A percentile compares a stretch with the other conserved stretches of the same genome.
Evolutionary conservation across 2,888 invertebrate species (phyloP).

Genomic region (Drosophila paracracens): DNA sequence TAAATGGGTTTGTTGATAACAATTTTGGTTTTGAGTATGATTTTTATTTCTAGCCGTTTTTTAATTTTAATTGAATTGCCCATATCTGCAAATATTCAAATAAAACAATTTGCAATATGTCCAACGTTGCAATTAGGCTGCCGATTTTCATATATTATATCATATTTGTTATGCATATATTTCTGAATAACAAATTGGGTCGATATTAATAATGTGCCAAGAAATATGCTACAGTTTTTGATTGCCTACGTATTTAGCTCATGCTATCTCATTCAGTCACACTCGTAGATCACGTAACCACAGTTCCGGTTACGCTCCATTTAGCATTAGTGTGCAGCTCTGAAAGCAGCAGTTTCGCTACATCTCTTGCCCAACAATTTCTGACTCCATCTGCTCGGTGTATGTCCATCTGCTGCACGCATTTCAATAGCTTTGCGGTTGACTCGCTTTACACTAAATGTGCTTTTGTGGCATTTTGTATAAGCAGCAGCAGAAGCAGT

Average conservation of each 20-base stretch:
- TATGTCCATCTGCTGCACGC: slow-evolving; percentile 40
- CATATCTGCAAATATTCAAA: slow-evolving; percentile 43
- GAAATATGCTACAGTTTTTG: slow-evolving; percentile 56
- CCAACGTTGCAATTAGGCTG: not conserved
- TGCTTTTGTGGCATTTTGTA: slow-evolving; percentile 63
- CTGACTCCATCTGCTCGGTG: not conserved
- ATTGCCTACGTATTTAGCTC: slow-evolving; percentile 16
- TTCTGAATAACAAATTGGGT: slow-evolving; percentile 17
- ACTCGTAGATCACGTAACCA: slow-evolving; percentile 69
- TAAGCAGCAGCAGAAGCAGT: not conserved
- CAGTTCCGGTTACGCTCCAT: slow-evolving; percentile 40
- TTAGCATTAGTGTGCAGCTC: slow-evolving; percentile 22
- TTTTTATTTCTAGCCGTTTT: slow-evolving; percentile 5
- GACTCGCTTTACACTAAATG: slow-evolving; percentile 71
- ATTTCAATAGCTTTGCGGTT: slow-evolving; percentile 76
- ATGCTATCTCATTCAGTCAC: not conserved
- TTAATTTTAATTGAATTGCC: slow-evolving; percentile 17
- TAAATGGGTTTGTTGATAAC: slow-evolving; percentile 36
- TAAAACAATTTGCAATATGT: slow-evolving; percentile 1
- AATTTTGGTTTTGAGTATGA: slow-evolving; percentile 12
- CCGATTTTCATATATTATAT: not conserved
- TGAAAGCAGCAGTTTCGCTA: slow-evolving; percentile 10
- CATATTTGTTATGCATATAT: not conserved
- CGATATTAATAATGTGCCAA: slow-evolving; percentile 56
- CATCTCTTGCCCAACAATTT: not conserved